Evolutionary conservation across 2,113 vertebrate species (phyloP).

Genomic region (Brachyhypopomus occidentalis): DNA sequence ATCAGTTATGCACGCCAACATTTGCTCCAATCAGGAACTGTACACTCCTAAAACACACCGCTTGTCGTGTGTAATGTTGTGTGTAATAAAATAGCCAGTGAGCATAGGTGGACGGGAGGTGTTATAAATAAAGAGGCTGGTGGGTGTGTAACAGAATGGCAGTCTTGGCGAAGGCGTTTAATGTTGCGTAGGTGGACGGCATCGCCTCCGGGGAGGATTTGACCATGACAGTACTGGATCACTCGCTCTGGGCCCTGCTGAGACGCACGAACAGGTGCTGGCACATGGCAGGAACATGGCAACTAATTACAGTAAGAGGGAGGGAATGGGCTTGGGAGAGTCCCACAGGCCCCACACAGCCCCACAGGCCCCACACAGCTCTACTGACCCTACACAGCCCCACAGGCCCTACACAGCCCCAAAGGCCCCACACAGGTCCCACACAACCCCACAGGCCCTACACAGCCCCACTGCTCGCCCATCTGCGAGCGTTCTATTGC

Average conservation of each 20-base stretch:
- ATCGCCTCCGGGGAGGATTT: conserved; percentile 16
- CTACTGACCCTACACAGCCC: too few relatives aligned
- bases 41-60: too few relatives aligned
- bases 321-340: not conserved
- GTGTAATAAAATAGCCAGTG: too few relatives aligned
- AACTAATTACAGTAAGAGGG: conserved; percentile 19
- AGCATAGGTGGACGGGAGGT: not conserved
- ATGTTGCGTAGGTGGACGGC: not conserved
- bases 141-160: not conserved
- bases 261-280: conserved; percentile 25
- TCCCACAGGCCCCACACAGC: not conserved
- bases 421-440: too few relatives aligned
- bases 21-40: too few relatives aligned
- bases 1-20: too few relatives aligned
- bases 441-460: too few relatives aligned
- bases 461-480: not conserved
- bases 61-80: too few relatives aligned
- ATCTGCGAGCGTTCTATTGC: not conserved
- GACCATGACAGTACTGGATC: conserved; percentile 30
- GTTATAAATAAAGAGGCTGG: conserved; percentile 6
- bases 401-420: too few relatives aligned
- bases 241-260: not conserved
- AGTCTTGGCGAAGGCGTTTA: not conserved
- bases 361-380: too few relatives aligned
- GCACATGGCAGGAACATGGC: conserved; percentile 21